A percentile compares a stretch with the other conserved stretches of the same genome.
phyloP scores from a whole-genome alignment of 2,888 invertebrate genomes.

The Allygus modestus region DNA sequence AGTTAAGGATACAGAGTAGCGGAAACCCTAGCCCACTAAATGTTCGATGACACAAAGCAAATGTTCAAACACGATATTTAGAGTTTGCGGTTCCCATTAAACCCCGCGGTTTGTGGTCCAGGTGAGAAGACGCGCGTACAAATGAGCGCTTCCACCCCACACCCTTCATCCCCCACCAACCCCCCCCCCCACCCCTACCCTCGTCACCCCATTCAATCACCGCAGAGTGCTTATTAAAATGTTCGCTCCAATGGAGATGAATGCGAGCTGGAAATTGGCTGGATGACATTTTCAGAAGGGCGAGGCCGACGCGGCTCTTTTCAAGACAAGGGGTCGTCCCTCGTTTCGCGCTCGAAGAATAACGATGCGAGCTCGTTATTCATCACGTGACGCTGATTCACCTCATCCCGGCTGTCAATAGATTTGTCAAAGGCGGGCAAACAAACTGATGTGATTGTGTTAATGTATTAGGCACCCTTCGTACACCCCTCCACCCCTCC shows the following conservation, averaged over 20 bases:
- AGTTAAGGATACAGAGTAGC: no score
- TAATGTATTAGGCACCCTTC: constrained; percentile 39
- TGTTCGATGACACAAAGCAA: no score
- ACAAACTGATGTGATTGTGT: constrained; percentile 57
- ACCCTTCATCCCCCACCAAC: neutral
- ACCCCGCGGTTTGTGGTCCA: constrained; percentile 21
- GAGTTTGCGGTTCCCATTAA: neutral
- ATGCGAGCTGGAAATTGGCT: constrained; percentile 65
- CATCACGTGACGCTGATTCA: constrained; percentile 62
- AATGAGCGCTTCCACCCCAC: neutral
- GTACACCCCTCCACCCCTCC: neutral
- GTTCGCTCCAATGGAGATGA: constrained; percentile 66
- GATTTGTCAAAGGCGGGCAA: constrained; percentile 51
- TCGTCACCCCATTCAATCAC: constrained; percentile 64
- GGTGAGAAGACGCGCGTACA: constrained; percentile 31
- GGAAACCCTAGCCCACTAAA: no score
- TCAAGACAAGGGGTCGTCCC: constrained; percentile 63
- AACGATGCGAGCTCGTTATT: constrained; percentile 65
- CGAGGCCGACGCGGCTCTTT: constrained; percentile 59
- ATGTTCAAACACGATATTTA: neutral
- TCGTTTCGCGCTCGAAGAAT: constrained; percentile 62
- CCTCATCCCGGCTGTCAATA: constrained; percentile 53
- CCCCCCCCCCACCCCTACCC: neutral
- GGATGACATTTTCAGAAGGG: constrained; percentile 65
- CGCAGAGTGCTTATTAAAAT: constrained; percentile 66